phyloP scores from a whole-genome alignment of 2,888 invertebrate genomes.

The Phengaris arion region DNA sequence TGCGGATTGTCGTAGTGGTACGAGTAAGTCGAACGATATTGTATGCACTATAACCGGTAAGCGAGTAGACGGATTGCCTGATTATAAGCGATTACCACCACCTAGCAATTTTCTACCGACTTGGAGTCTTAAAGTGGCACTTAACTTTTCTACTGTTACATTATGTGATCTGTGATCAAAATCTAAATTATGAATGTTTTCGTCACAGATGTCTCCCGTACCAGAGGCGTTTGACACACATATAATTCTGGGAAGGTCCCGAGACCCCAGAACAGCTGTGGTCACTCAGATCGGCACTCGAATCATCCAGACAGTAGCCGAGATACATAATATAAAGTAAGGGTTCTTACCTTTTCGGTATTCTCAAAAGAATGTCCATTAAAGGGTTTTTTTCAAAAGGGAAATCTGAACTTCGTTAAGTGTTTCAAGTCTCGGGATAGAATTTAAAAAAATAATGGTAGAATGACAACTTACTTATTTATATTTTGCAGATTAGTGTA shows the following conservation, averaged over 20 bases:
- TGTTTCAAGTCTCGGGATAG: too few relatives aligned
- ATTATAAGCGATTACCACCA: too few relatives aligned
- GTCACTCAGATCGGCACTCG: slow-evolving; percentile 46
- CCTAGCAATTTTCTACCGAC: too few relatives aligned
- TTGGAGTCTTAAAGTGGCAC: too few relatives aligned
- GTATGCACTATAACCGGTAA: not conserved
- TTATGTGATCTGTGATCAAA: too few relatives aligned
- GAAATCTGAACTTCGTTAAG: too few relatives aligned
- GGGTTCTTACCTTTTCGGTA: not conserved
- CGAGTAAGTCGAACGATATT: slow-evolving; percentile 43
- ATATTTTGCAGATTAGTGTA: slow-evolving; percentile 49
- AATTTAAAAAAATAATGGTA: not conserved
- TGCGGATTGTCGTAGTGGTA: slow-evolving; percentile 53
- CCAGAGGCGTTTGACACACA: slow-evolving; percentile 33
- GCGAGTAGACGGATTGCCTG: too few relatives aligned
- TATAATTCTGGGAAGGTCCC: slow-evolving; percentile 41
- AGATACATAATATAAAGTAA: slow-evolving; percentile 57
- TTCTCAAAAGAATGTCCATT: too few relatives aligned
- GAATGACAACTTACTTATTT: not conserved
- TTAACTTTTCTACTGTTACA: too few relatives aligned
- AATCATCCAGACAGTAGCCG: slow-evolving; percentile 47
- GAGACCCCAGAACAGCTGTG: slow-evolving; percentile 44
- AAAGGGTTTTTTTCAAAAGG: too few relatives aligned
- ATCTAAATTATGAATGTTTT: too few relatives aligned
- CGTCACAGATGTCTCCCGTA: slow-evolving; percentile 28